Conservation (phyloP, 53 echinoderm and acorn worm species). For the Paelopatides confundens region DNA sequence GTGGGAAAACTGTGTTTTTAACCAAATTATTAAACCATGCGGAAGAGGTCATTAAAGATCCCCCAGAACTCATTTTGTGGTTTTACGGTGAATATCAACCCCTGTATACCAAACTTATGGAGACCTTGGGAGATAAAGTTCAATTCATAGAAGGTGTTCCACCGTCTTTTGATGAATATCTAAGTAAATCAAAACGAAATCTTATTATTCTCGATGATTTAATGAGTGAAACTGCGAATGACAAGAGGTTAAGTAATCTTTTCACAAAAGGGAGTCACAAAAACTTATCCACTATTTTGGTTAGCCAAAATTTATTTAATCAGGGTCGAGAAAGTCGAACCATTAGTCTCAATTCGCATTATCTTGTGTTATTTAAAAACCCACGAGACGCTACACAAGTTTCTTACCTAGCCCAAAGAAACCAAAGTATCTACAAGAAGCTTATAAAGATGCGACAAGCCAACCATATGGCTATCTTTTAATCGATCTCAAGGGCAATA, state of each 20-base stretch:
- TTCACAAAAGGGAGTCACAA: constrained; percentile 70
- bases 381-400: constrained; percentile 73
- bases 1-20: constrained; percentile 61
- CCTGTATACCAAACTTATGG: constrained; percentile 1
- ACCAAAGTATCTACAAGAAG: constrained; percentile 72
- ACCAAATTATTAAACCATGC: constrained; percentile 33
- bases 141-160: constrained; percentile 67
- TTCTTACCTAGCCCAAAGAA: constrained; percentile 73
- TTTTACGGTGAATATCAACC: constrained; percentile 73
- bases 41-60: background rate
- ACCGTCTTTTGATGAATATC: constrained; percentile 32
- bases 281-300: constrained; percentile 59
- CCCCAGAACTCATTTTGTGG: constrained; percentile 64
- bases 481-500: constrained; percentile 75
- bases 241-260: constrained; percentile 12
- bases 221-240: constrained; percentile 50
- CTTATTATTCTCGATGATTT: constrained; percentile 66
- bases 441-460: constrained; percentile 70
- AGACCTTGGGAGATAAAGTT: constrained; percentile 22
- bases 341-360: constrained; percentile 57
- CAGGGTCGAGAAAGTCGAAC: constrained; percentile 57
- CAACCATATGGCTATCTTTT: constrained; percentile 76
- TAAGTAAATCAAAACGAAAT: background rate
- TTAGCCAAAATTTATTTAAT: constrained; percentile 62
- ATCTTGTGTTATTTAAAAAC: constrained; percentile 57